Percentiles rank a stretch among this genome's conserved stretches.
These are phyloP conservation scores for Papilio dardanus DNA, from an alignment of 1,140 invertebrate species.

Conservation along the genomic window DNA sequence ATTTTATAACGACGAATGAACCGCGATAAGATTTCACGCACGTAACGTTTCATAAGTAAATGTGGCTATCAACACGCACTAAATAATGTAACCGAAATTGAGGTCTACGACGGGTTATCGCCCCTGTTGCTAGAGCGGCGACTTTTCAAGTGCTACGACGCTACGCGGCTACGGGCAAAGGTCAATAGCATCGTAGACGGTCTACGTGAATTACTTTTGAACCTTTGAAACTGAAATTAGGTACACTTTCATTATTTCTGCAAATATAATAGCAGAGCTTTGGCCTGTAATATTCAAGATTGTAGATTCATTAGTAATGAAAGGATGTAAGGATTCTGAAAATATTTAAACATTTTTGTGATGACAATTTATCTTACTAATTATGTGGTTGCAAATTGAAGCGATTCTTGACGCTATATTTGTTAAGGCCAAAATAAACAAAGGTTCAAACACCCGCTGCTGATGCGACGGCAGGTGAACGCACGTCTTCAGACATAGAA, in stretches of 20 bases:
- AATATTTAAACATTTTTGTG: too few species aligned
- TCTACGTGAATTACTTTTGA: constrained; percentile 47
- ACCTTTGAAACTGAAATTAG: neutral
- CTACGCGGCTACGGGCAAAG: constrained; percentile 52
- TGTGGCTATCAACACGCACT: constrained; percentile 19
- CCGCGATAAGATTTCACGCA: constrained; percentile 29
- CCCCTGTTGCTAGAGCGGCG: constrained; percentile 37
- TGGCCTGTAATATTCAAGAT: too few species aligned
- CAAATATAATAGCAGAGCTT: too few species aligned
- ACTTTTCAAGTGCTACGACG: constrained; percentile 47
- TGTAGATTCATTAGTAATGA: too few species aligned
- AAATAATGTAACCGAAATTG: constrained; percentile 25
- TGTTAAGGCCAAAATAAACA: constrained; percentile 30
- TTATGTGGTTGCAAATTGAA: constrained; percentile 22
- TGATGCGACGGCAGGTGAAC: constrained; percentile 49
- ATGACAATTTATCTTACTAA: neutral
- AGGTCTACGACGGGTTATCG: constrained; percentile 47
- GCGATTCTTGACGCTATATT: neutral
- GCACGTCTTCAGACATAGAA: constrained; percentile 52
- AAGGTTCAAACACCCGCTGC: constrained; percentile 37
- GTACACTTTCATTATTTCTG: neutral
- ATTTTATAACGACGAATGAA: constrained; percentile 20
- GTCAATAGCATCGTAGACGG: constrained; percentile 55
- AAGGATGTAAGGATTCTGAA: too few species aligned
- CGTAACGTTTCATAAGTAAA: constrained; percentile 28